Percentiles rank a stretch among this genome's conserved stretches.
These are phyloP conservation scores for Platyrinchus mystaceus DNA, from an alignment of 2,797 vertebrate genomes.

Conservation along the genomic window DNA sequence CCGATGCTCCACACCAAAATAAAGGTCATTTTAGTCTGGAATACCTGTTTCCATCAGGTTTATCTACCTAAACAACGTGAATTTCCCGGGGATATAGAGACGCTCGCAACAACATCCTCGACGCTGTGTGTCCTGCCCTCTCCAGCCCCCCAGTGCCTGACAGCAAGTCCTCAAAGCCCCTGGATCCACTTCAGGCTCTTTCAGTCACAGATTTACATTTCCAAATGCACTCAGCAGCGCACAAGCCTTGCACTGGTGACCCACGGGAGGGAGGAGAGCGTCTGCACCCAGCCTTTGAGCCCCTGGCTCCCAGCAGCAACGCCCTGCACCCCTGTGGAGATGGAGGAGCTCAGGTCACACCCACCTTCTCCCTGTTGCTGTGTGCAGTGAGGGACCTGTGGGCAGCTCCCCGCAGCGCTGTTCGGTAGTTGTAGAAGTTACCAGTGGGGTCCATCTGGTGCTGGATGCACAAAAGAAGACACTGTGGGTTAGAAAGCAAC, in stretches of 20 bases:
- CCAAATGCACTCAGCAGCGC: neutral
- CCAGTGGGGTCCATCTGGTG: slow-evolving; percentile 97
- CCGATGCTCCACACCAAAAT: neutral
- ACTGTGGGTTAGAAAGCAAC: neutral
- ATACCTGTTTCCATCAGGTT: neutral
- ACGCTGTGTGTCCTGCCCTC: neutral
- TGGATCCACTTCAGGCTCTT: neutral
- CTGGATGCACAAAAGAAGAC: slow-evolving; percentile 64
- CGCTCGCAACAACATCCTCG: neutral
- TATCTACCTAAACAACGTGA: neutral
- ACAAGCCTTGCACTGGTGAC: neutral
- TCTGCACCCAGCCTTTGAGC: too few relatives aligned
- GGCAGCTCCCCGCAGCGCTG: slow-evolving; percentile 88
- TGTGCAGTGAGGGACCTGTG: slow-evolving; percentile 91
- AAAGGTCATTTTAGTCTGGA: neutral
- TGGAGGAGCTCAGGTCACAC: neutral
- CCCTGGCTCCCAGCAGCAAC: too few relatives aligned
- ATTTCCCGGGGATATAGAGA: neutral
- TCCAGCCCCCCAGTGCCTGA: neutral
- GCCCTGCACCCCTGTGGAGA: rapidly evolving
- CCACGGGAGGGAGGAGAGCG: neutral
- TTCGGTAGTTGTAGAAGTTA: slow-evolving; percentile 95
- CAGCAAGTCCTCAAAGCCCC: neutral
- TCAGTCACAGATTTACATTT: neutral
- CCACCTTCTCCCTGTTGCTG: slow-evolving; percentile 92